A percentile compares a stretch with the other conserved stretches of the same genome.
Conservation (phyloP, 1,140 invertebrate genomes). For the Agraylea sexmaculata region DNA sequence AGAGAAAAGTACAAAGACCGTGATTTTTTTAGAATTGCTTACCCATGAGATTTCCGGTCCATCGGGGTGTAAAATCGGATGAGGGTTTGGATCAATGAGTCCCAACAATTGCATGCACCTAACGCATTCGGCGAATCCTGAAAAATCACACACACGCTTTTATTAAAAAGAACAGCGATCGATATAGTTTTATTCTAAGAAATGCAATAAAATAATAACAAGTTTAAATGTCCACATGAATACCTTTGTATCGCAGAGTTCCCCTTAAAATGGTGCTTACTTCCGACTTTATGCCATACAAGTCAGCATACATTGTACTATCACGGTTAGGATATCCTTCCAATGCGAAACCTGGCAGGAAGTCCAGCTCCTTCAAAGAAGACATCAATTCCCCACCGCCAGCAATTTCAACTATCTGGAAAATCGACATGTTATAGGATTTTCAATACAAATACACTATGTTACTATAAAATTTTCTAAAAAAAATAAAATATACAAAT, state of each 20-base stretch:
- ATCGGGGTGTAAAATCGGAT: conserved; percentile 81
- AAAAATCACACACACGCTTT: conserved; percentile 18
- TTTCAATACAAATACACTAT: too few relatives aligned
- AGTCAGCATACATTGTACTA: conserved; percentile 75
- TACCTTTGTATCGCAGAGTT: conserved; percentile 73
- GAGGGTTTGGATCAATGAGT: conserved; percentile 73
- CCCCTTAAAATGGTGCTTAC: conserved; percentile 84
- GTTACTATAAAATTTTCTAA: too few relatives aligned
- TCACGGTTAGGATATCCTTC: conserved; percentile 97
- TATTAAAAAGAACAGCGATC: neutral
- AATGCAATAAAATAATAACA: conserved; percentile 12
- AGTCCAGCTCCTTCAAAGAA: conserved; percentile 62
- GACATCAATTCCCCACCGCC: conserved; percentile 84
- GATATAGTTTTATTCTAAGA: neutral
- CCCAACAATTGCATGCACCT: conserved; percentile 77
- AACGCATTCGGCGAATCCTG: conserved; percentile 82
- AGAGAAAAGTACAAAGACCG: neutral
- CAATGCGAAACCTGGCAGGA: conserved; percentile 91
- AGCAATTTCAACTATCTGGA: conserved; percentile 75
- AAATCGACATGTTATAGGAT: too few relatives aligned
- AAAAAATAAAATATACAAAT: too few relatives aligned
- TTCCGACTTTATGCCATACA: conserved; percentile 74
- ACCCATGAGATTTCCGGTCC: conserved; percentile 97
- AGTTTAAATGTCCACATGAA: conserved; percentile 9
- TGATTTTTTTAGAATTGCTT: conserved; percentile 22